Base-by-base conservation (phyloP, 2,797 vertebrate species). In the Tragelaphus oryx region DNA sequence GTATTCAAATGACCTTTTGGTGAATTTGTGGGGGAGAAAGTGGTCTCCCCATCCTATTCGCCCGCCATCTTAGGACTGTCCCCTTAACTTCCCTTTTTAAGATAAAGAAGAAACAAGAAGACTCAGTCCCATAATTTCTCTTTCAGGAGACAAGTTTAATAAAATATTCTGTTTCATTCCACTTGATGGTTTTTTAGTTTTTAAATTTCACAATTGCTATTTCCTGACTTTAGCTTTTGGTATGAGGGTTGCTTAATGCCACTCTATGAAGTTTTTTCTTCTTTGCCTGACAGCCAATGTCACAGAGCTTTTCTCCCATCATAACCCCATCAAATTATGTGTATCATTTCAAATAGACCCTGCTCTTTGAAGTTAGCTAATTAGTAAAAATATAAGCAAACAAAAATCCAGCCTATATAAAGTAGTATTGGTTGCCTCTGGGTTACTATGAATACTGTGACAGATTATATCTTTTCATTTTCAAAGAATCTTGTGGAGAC, bases 111-210 rank as follows among this genome's bases (percentile, higher is more conserved):
- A 81, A 89, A 44, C 24, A 91, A 82, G 30, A 24, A 78, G 91
- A 86, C 8, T 41, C 26, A 55, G 81, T 46, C n/a, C 59, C 79
- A 71, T 94, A 55, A 54, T 93, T 83, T 50, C 52, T 87, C 80
- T 80, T 87, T 76, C n/a, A 92, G 12, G n/a, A 84, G 71, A 89
- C 4, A 87, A 75, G 5, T 76, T 94, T 89, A 87, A 78, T 95
- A 74, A 79, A 87, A 83, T 17, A 59, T 48, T 41, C 52, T 62
- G 22, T 46, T 24, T 48, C 9, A 68, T 91, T 93, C 12, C 46
- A 59, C 76, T 82, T 85, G 17, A 74, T 59, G 41, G 1, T 44
- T 79, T 91, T 28, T 60, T 11, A 88, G 68, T 71, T 84, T 95
- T 95, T 90, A 71, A 60, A 79, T 90, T 81, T 79, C 12, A 79